A percentile compares a stretch with the other conserved stretches of the same genome.
phyloP scores from a whole-genome alignment of 2,797 vertebrate species.

The Melanotaenia maccullochi region DNA sequence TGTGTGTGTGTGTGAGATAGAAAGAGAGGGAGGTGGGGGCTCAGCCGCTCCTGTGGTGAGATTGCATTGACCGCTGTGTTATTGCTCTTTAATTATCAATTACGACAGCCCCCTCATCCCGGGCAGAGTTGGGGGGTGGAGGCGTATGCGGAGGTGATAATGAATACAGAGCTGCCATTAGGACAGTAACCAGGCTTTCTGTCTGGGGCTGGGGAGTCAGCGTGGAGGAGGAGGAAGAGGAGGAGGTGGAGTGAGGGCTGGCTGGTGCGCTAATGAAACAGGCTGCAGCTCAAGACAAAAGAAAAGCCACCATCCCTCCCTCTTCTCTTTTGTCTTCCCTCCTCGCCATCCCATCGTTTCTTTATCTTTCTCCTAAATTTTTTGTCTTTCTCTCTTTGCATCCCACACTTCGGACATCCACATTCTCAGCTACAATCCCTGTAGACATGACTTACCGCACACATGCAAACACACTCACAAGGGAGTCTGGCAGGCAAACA shows the following conservation, averaged over 20 bases:
- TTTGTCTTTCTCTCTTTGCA: slow-evolving; percentile 51
- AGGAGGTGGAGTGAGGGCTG: slow-evolving; percentile 48
- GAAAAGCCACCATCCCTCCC: slow-evolving; percentile 59
- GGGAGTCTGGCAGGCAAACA: slow-evolving; percentile 43
- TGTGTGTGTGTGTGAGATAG: slow-evolving; percentile 22
- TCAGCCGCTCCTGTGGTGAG: slow-evolving; percentile 77
- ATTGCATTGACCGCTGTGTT: slow-evolving; percentile 86
- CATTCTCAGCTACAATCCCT: background rate
- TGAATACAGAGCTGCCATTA: slow-evolving; percentile 85
- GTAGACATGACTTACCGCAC: slow-evolving; percentile 20
- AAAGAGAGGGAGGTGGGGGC: slow-evolving; percentile 47
- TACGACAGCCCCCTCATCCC: slow-evolving; percentile 73
- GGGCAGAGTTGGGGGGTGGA: slow-evolving; percentile 61
- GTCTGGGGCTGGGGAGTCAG: slow-evolving; percentile 67
- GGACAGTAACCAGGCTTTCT: slow-evolving; percentile 74
- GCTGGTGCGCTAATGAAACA: slow-evolving; percentile 82
- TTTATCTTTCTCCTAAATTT: slow-evolving; percentile 36
- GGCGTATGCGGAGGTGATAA: slow-evolving; percentile 81
- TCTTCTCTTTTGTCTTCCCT: slow-evolving; percentile 27
- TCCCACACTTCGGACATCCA: slow-evolving; percentile 40
- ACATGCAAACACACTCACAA: slow-evolving; percentile 27
- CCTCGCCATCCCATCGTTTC: slow-evolving; percentile 38
- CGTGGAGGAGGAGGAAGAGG: slow-evolving; percentile 41
- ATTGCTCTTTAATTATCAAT: slow-evolving; percentile 90
- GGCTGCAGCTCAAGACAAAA: slow-evolving; percentile 80